Conservation (phyloP, 1,140 invertebrate species). For the Drosophila mauritiana region DNA sequence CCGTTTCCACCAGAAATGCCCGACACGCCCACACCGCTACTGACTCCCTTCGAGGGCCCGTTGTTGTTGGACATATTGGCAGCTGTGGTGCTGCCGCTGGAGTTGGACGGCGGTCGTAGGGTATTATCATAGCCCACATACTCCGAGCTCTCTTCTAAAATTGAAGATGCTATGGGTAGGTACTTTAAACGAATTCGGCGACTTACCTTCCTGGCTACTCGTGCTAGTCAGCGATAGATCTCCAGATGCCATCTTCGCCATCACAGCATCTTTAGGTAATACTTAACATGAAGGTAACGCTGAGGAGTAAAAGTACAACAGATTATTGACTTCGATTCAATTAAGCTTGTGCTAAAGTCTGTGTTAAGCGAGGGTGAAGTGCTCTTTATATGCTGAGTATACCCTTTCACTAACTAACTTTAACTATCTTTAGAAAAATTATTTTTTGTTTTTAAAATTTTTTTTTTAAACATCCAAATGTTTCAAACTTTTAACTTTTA, state of each 20-base stretch:
- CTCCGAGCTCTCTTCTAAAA: slow-evolving; percentile 79
- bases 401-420: no score
- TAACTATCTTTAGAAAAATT: no score
- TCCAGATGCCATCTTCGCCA: slow-evolving; percentile 84
- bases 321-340: not conserved
- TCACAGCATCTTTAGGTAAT: slow-evolving; percentile 62
- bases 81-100: slow-evolving; percentile 78
- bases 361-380: no score
- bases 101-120: slow-evolving; percentile 78
- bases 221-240: slow-evolving; percentile 84
- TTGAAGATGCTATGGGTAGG: not conserved
- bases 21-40: slow-evolving; percentile 32
- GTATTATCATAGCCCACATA: slow-evolving; percentile 83
- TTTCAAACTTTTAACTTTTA: no score
- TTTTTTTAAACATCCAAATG: no score
- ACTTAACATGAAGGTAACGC: slow-evolving; percentile 36
- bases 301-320: not conserved
- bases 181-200: no score
- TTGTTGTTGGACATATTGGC: slow-evolving; percentile 82
- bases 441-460: no score
- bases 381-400: no score
- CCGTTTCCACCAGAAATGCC: slow-evolving; percentile 49
- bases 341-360: not conserved
- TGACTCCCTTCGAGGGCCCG: slow-evolving; percentile 64
- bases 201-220: slow-evolving; percentile 83